A percentile compares a stretch with the other conserved stretches of the same genome.
Evolutionary conservation across 2,888 invertebrate species (phyloP).

Genomic region (Philonicus albiceps): DNA sequence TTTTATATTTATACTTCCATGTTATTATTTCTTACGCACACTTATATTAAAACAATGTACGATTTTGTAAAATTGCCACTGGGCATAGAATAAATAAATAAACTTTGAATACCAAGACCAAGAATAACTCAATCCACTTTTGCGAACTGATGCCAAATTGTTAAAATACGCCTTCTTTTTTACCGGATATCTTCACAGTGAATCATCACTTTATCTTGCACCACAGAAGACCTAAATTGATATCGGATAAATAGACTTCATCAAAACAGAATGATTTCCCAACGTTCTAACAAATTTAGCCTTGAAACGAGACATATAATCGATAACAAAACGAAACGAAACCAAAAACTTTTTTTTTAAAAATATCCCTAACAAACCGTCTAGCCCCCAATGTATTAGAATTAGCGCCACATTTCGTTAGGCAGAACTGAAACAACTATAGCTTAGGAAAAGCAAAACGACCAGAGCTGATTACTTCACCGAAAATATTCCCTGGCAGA

Average conservation of each 20-base stretch:
- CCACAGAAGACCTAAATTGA: not conserved
- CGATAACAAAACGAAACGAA: not conserved
- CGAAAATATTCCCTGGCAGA: not conserved
- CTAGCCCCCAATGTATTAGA: not conserved
- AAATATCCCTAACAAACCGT: not conserved
- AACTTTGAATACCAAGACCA: not conserved
- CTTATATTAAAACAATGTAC: too few species aligned
- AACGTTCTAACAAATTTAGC: not conserved
- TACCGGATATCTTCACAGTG: not conserved
- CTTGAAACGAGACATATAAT: not conserved
- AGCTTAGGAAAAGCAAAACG: not conserved
- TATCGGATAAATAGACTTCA: not conserved
- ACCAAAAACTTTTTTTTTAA: not conserved
- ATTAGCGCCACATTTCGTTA: not conserved
- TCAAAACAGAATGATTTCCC: not conserved
- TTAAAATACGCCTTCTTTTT: not conserved
- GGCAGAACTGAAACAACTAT: not conserved
- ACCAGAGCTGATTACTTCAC: not conserved
- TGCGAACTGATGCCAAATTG: not conserved
- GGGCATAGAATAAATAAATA: too few species aligned
- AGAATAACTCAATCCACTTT: not conserved
- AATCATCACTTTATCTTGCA: not conserved
- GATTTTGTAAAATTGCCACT: too few species aligned
- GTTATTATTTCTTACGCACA: too few species aligned
- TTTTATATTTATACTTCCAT: too few species aligned